Evolutionary conservation across 2,797 vertebrate species (phyloP), one percentile per base, ranked within the genome.

Genomic region (Basileuterus tristriatus): DNA sequence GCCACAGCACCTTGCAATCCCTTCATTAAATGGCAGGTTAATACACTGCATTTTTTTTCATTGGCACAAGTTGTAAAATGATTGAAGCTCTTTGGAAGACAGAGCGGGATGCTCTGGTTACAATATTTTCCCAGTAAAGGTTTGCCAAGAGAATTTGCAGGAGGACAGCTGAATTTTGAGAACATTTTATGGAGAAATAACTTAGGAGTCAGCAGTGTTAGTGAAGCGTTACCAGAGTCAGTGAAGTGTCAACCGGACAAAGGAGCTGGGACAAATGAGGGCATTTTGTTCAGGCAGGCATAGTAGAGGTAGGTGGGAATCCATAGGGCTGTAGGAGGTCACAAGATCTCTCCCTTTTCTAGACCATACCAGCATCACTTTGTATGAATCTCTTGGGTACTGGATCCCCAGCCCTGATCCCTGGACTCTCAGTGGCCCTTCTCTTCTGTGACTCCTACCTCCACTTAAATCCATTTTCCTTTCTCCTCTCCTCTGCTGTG

Each of bases 261-360:
- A 76, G 22, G 20, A 62, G 62, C 47, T 8, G 9, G 29, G 18
- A 49, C 32, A 62, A 77, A 41, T 14, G 32, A 56, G 6, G 27
- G 18, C 34, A 32, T 83, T 87, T 72, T 21, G 10, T 26, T 21
- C 29, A 60, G 53, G 37, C 34, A 77, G 39, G 44, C 0, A 0
- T 26, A 64, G n/a, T 11, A 70, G 63, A 76, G 15, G 16, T 32
- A 37, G 39, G 14, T 34, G 21, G 36, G 43, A 68, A 76, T 75
- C 56, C 0, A 0, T 9, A 52, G 49, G 37, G 56, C 52, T 69
- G 43, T 21, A 52, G 74, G 26, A 84, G 15, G 2, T 6, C 20
- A 26, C 65, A 53, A 60, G 10, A 43, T 58, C 30, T 65, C 4
- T 58, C 23, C 49, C 11, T 90, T 84, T 68, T 72, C 29, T 50